Evolutionary conservation across 2,888 invertebrate genomes (phyloP), one percentile per base, ranked within the genome.

Genomic region (Thymelicus sylvestris): DNA sequence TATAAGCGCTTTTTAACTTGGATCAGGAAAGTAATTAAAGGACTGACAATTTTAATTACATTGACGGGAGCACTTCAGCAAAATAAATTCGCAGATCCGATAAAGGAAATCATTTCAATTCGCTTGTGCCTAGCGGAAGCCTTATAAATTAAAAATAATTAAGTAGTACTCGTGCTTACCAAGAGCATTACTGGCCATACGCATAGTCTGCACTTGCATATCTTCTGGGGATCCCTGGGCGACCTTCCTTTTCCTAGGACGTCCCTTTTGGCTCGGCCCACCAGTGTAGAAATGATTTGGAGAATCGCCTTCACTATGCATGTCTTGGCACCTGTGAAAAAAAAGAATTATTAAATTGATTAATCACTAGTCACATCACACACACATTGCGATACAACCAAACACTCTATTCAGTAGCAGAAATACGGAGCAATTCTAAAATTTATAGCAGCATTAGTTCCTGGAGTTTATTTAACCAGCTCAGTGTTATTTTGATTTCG

Each of bases 201-300:
- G 94, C 96, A 96, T 96, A 0, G 95, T 95, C 78, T 93, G 94
- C 7, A 96, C 95, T 72, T 96, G 96, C 79, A 96, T 89, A 74
- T 96, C 96, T 63, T 96, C 95, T 8, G 93, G 94, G 7, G 95
- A 92, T 0, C 92, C 92, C 73, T 94, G 94, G 10, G 91, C 85
- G n/a, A 96, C 84, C 86, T 97, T 97, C 83, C 97, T 92, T 87
- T 98, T 98, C 79, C 97, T 92, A 0, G 97, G 97, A 38, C 97
- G 92, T 0, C 97, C 97, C 89, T 97, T 97, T 75, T 96, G 96
- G 65, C 95, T 96, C 3, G 95, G 92, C 2, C 94, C 94, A 7
- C 94, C 95, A 19, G 94, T 94, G 85, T 95, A 97, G 83, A 95
- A 97, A 73, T 94, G 94, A 48, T 92, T 92, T 12, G 96, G 96